These are phyloP conservation scores for Delia radicum DNA, from an alignment of 1,140 invertebrate species.

Conservation along the genomic window DNA sequence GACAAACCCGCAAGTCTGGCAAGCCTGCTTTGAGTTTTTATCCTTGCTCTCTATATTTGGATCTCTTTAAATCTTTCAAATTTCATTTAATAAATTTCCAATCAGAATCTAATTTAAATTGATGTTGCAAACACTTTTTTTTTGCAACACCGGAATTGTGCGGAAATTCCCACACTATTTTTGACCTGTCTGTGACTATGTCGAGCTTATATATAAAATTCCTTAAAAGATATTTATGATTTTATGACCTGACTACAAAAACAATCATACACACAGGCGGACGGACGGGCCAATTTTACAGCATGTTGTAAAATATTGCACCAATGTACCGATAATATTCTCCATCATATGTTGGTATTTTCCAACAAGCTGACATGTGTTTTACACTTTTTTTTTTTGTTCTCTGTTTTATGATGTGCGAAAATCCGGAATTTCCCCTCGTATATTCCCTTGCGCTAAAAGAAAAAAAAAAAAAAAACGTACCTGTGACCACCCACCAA, in stretches of 20 bases:
- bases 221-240: no score
- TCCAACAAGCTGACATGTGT: neutral
- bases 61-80: neutral
- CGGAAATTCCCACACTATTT: constrained; percentile 8
- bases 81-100: no score
- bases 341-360: neutral
- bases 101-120: neutral
- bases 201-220: no score
- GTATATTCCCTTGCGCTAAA: neutral
- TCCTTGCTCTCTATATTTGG: neutral
- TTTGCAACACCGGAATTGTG: neutral
- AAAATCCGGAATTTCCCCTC: neutral
- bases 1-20: no score
- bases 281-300: no score
- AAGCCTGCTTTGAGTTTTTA: no score
- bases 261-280: no score
- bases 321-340: no score
- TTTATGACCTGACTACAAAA: neutral
- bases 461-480: no score
- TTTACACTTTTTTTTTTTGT: neutral
- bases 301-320: neutral
- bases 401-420: no score
- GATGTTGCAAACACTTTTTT: neutral
- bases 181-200: neutral
- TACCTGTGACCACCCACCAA: neutral